Conservation (phyloP, 2,113 vertebrate species). For the Bujurquina vittata region DNA sequence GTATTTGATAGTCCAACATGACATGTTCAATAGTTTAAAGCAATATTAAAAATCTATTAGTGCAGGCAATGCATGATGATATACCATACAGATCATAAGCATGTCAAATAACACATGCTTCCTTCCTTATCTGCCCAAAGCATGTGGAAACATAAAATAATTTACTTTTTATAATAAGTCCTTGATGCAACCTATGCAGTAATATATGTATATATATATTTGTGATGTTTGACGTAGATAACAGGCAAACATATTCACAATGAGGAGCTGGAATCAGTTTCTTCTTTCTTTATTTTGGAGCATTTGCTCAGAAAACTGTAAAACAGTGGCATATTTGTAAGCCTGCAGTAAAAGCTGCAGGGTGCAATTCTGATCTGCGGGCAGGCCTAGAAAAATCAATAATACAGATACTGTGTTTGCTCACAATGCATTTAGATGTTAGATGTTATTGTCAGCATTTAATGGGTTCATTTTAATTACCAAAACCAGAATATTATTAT, state of each 20-base stretch:
- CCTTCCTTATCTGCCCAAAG: no score
- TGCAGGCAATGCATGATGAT: no score
- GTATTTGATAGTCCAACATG: not conserved
- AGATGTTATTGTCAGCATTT: accelerated
- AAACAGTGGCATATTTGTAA: not conserved
- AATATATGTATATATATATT: no score
- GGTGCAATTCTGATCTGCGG: not conserved
- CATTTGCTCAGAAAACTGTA: not conserved
- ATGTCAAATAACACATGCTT: no score
- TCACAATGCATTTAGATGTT: not conserved
- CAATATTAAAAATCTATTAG: no score
- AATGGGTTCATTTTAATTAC: not conserved
- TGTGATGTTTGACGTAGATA: no score
- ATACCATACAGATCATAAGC: not conserved
- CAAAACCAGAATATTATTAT: accelerated
- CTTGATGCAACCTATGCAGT: not conserved
- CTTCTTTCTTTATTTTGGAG: no score
- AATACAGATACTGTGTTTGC: not conserved
- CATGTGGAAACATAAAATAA: no score
- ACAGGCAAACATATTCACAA: no score
- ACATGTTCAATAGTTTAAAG: not conserved
- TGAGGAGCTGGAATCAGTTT: not conserved
- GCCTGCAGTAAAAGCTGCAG: not conserved
- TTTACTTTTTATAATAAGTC: no score
- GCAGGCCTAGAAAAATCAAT: not conserved